Percentiles rank a stretch among this genome's conserved stretches.
These are phyloP conservation scores for Pipistrellus kuhlii DNA, from an alignment of 2,797 vertebrate genomes.

Conservation along the genomic window DNA sequence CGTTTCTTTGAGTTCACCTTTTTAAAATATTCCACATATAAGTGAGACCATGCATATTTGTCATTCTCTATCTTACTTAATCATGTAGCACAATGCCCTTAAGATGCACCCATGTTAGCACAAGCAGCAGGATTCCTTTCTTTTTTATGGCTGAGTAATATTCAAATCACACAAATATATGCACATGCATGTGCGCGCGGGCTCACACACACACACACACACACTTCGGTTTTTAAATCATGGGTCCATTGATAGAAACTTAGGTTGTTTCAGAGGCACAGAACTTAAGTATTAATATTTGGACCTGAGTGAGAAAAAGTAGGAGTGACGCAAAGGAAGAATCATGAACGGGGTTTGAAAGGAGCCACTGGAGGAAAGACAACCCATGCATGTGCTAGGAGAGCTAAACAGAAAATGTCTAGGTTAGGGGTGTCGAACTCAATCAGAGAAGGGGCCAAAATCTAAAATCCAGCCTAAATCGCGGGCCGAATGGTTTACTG, in stretches of 20 bases:
- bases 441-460: too few species aligned
- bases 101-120: neutral
- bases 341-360: neutral
- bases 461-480: too few species aligned
- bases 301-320: neutral
- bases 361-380: too few species aligned
- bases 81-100: neutral
- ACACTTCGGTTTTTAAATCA: neutral
- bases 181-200: neutral
- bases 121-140: neutral
- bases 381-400: fast-evolving
- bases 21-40: neutral
- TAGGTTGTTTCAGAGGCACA: neutral
- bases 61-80: neutral
- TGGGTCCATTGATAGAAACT: neutral
- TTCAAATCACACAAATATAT: neutral
- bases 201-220: too few species aligned
- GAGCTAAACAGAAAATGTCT: neutral
- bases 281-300: conserved; percentile 10
- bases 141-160: neutral
- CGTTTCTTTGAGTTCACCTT: neutral
- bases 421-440: too few species aligned
- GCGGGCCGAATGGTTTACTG: too few species aligned
- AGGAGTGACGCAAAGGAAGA: neutral
- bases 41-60: neutral